A percentile compares a stretch with the other conserved stretches of the same genome.
phyloP scores from a whole-genome alignment of 64 coral and sea anemone species.

The Porites lutea region DNA sequence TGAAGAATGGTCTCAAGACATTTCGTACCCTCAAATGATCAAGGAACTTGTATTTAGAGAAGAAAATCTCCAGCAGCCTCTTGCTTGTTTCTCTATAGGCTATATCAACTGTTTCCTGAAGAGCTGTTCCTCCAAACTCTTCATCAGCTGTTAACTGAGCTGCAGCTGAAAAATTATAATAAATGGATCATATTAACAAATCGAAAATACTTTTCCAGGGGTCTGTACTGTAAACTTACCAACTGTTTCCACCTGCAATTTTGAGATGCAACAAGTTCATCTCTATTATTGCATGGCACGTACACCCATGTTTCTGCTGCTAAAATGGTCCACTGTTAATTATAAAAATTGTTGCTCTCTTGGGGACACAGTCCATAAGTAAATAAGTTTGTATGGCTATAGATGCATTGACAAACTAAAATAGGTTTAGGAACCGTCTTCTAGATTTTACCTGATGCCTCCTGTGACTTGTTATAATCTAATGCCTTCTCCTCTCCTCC shows the following conservation, averaged over 20 bases:
- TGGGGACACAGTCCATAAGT: too few species aligned
- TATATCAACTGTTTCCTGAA: conserved; percentile 88
- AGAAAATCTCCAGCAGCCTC: conserved; percentile 92
- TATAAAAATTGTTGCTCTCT: too few species aligned
- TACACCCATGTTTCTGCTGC: too few species aligned
- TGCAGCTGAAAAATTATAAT: conserved; percentile 52
- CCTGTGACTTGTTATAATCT: conserved; percentile 53
- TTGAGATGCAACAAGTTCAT: too few species aligned
- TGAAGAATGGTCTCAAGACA: not conserved
- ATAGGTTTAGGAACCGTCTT: too few species aligned
- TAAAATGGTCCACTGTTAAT: too few species aligned
- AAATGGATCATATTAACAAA: not conserved
- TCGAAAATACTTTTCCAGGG: too few species aligned
- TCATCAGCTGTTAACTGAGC: conserved; percentile 87
- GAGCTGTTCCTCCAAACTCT: conserved; percentile 85
- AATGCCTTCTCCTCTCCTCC: conserved; percentile 72
- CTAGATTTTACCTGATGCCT: conserved; percentile 33
- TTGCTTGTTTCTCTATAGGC: conserved; percentile 96
- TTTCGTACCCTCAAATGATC: conserved; percentile 90
- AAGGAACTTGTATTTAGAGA: conserved; percentile 96
- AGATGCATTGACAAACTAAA: too few species aligned
- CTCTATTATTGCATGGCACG: too few species aligned
- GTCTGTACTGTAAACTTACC: too few species aligned
- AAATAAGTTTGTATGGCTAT: too few species aligned
- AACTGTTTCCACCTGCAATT: too few species aligned